Evolutionary conservation across 2,888 invertebrate species (phyloP), one percentile per base, ranked within the genome.

Genomic region (Lucinisca nassula): DNA sequence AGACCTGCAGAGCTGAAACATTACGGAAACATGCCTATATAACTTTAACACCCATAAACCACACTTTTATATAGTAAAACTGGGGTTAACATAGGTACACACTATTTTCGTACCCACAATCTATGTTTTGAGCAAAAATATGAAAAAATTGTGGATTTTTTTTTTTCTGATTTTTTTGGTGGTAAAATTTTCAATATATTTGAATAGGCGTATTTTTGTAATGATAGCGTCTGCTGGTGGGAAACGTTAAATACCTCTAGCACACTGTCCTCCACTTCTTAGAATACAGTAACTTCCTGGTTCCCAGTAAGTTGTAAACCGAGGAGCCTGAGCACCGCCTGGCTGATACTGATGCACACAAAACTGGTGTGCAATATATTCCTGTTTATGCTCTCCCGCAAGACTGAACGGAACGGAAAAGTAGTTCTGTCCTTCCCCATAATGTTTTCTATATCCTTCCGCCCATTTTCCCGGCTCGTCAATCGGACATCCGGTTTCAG

Each of bases 211-310:
- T n/a, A n/a, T n/a, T n/a, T n/a, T 32, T 30, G 6, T 1, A 27
- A 1, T 45, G 40, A 10, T n/a, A n/a, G n/a, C n/a, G n/a, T n/a
- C n/a, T n/a, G n/a, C n/a, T n/a, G n/a, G n/a, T n/a, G n/a, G n/a
- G n/a, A n/a, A n/a, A n/a, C n/a, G n/a, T n/a, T n/a, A n/a, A n/a
- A n/a, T n/a, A n/a, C 93, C 92, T 78, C 86, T 58, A 24, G 93
- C 92, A 78, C 93, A 93, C 8, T 38, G 73, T 6, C 92, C 92
- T 45, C 83, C 85, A 45, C 84, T 82, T 32, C 91, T 79, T 0
- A 93, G 61, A 24, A 93, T 92, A 77, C 93, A 93, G 72, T 93
- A 93, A 32, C 88, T 85, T 17, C 93, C 93, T 27, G 87, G 84
- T 67, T 92, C 92, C 92, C 92, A 93, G 84, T 90, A 88, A 0